Conservation (phyloP, 2,888 invertebrate genomes). For the Xiphydria camelus region DNA sequence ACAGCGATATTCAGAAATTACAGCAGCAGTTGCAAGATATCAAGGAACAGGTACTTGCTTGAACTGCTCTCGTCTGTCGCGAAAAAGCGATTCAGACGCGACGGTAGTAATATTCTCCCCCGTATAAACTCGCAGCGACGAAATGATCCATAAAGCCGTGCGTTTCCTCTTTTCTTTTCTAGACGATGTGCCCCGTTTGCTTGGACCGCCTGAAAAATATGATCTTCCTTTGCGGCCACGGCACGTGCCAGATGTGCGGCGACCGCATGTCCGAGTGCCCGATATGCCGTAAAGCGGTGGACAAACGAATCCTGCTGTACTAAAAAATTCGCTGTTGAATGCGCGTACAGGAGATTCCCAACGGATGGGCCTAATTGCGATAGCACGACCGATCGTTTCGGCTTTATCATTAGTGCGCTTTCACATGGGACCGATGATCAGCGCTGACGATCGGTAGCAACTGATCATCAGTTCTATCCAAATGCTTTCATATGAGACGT, state of each 20-base stretch:
- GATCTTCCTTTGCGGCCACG: constrained; percentile 98
- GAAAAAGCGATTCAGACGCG: too few relatives aligned
- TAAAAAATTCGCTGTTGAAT: constrained; percentile 52
- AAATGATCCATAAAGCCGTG: neutral
- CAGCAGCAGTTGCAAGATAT: constrained; percentile 96
- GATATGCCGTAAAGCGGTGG: constrained; percentile 95
- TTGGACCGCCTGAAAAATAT: constrained; percentile 97
- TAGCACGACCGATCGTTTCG: too few relatives aligned
- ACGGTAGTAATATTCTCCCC: too few relatives aligned
- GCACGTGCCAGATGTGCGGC: constrained; percentile 97
- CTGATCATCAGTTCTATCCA: too few relatives aligned
- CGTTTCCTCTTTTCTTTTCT: neutral
- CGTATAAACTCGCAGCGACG: too few relatives aligned
- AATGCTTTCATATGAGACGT: too few relatives aligned
- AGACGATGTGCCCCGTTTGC: constrained; percentile 99
- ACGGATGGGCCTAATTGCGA: too few relatives aligned
- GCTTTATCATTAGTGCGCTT: too few relatives aligned
- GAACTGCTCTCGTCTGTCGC: too few relatives aligned
- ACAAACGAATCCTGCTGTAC: constrained; percentile 92
- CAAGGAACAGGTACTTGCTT: constrained; percentile 89
- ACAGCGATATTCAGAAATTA: constrained; percentile 83
- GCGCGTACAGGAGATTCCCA: too few relatives aligned
- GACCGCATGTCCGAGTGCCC: constrained; percentile 97
- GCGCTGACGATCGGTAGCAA: too few relatives aligned
- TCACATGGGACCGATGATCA: too few relatives aligned